Base-by-base conservation (phyloP, 2,888 invertebrate genomes). In the Trimorus sp. region DNA sequence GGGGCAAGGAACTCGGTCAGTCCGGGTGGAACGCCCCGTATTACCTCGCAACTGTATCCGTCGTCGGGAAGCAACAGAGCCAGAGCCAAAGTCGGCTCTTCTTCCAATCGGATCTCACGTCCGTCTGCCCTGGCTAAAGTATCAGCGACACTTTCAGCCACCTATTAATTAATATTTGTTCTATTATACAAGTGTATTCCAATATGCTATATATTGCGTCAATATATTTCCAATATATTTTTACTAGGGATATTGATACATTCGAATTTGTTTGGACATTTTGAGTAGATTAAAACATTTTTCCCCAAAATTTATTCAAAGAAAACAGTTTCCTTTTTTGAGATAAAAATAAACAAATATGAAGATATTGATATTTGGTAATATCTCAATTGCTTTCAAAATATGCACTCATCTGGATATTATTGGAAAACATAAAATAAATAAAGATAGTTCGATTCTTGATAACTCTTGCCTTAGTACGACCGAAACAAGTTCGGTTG, bases 1-100 rank as follows among this genome's bases (percentile, higher is more conserved):
- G 97, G 97, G 83, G 95, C 95, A 48, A 98, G 92, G 90, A 98
- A 98, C 92, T 98, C 97, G 0, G 97, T 96, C 53, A 98, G 93
- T 0, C 98, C 98, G 0, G 98, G 98, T 42, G 99, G 99, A 76
- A 99, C 96, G 58, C 98, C 98, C 81, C 97, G 94, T 66, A 98
- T 97, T 75, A 98, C 97, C 92, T 99, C 99, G 90, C 98, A 98
- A 89, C 98, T 98, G 93, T 98, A 99, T 16, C 98, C 99, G 92
- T 99, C 99, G 90, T 99, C 98, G 0, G 99, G 99, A 75, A 99
- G 94, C 60, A 99, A 93, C 86, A 99, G 95, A 0, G 98, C 98
- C 73, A 99, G 93, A 88, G 97, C 96, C 53, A 99, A 94, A 87
- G 97, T 96, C 40, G 96, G 95, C 90, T 98, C 98, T 92, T 99